These are phyloP conservation scores for Metopolophium dirhodum DNA, from an alignment of 1,140 invertebrate genomes.

Conservation along the genomic window DNA sequence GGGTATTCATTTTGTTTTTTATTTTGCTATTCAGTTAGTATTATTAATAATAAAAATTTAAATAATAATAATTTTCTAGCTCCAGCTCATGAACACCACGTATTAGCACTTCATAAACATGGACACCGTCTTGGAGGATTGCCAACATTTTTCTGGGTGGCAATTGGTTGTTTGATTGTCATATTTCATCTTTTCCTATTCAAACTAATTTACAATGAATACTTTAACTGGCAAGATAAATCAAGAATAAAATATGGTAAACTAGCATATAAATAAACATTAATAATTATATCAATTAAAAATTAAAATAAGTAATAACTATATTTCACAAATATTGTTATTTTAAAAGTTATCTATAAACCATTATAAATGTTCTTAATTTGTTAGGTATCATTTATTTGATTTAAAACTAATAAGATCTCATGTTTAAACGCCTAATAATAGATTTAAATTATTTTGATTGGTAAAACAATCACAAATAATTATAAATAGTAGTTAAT, in stretches of 20 bases:
- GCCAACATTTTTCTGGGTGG: conserved; percentile 92
- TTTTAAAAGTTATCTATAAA: neutral
- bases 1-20: conserved; percentile 65
- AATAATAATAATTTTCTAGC: conserved; percentile 67
- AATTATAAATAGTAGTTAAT: neutral
- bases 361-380: neutral
- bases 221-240: conserved; percentile 75
- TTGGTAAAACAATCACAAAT: neutral
- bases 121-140: conserved; percentile 89
- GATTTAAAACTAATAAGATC: neutral
- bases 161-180: conserved; percentile 86
- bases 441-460: neutral
- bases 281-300: neutral
- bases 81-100: conserved; percentile 90
- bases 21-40: neutral
- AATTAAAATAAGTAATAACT: neutral
- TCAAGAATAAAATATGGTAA: conserved; percentile 66
- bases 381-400: neutral
- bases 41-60: neutral
- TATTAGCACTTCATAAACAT: conserved; percentile 90
- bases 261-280: conserved; percentile 55
- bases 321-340: neutral
- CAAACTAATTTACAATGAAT: conserved; percentile 92
- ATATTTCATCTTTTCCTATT: conserved; percentile 94
- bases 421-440: neutral